These are phyloP conservation scores for Trichogramma dendrolimi DNA, from an alignment of 2,888 invertebrate species.

Conservation along the genomic window DNA sequence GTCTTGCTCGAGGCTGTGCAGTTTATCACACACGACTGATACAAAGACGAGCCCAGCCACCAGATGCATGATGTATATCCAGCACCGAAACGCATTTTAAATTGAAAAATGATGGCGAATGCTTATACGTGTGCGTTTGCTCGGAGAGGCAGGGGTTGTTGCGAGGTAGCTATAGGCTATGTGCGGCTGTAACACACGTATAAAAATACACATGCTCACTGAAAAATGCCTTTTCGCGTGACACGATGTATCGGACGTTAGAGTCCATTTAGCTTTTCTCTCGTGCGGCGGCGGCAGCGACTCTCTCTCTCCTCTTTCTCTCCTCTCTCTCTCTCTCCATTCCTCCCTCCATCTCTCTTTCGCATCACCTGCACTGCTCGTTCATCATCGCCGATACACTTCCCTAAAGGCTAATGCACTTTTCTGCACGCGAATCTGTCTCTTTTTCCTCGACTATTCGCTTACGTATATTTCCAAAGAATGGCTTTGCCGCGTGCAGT, in stretches of 20 bases:
- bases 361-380: background rate
- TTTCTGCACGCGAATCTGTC: background rate
- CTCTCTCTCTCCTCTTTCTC: slow-evolving; percentile 5
- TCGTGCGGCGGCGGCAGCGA: no score
- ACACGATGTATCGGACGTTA: background rate
- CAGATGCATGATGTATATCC: no score
- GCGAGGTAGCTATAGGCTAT: slow-evolving; percentile 3
- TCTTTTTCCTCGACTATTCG: slow-evolving; percentile 4
- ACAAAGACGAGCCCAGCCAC: no score
- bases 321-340: background rate
- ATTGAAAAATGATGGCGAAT: slow-evolving; percentile 25
- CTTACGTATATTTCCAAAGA: slow-evolving; percentile 3
- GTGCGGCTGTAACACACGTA: background rate
- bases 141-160: background rate
- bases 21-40: no score
- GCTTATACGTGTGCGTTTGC: slow-evolving; percentile 9
- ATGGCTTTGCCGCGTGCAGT: background rate
- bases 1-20: no score
- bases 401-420: slow-evolving; percentile 1
- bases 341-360: background rate
- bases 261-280: slow-evolving; percentile 8
- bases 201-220: background rate
- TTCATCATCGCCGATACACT: slow-evolving; percentile 9
- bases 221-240: slow-evolving; percentile 3
- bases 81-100: background rate